Conservation (phyloP, 2,797 vertebrate species). For the Lacerta agilis region DNA sequence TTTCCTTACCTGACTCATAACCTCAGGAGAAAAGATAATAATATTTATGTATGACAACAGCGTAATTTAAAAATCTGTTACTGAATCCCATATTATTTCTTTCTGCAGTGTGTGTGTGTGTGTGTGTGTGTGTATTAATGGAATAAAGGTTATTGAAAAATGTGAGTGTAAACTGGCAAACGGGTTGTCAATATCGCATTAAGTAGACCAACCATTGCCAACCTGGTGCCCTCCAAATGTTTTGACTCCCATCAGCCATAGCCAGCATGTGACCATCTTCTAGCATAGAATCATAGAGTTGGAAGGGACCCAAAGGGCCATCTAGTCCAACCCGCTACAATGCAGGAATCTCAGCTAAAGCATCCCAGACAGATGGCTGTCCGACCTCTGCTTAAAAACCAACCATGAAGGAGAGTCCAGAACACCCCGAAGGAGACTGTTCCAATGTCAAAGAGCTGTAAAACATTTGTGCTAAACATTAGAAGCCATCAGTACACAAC, state of each 20-base stretch:
- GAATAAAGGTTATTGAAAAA: constrained; percentile 10
- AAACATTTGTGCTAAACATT: neutral
- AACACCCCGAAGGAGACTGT: neutral
- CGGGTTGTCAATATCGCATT: neutral
- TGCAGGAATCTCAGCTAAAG: no score
- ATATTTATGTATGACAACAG: constrained; percentile 5
- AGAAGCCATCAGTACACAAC: constrained; percentile 38
- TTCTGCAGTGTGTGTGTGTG: no score
- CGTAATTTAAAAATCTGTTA: constrained; percentile 46
- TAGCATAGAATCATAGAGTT: no score
- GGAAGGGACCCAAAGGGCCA: no score
- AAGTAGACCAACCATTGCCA: neutral
- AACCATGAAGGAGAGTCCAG: no score
- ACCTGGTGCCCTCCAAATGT: neutral
- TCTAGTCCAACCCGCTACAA: no score
- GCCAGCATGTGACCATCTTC: neutral
- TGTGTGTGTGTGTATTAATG: no score
- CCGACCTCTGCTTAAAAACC: no score
- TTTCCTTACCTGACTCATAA: constrained; percentile 35
- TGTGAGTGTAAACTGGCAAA: neutral
- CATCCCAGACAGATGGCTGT: no score
- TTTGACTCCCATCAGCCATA: neutral
- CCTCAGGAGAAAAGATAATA: constrained; percentile 29
- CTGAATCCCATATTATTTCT: constrained; percentile 49
- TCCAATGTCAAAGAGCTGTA: neutral